Conservation (phyloP, 2,888 invertebrate species). For the Microdon myrmicae region DNA sequence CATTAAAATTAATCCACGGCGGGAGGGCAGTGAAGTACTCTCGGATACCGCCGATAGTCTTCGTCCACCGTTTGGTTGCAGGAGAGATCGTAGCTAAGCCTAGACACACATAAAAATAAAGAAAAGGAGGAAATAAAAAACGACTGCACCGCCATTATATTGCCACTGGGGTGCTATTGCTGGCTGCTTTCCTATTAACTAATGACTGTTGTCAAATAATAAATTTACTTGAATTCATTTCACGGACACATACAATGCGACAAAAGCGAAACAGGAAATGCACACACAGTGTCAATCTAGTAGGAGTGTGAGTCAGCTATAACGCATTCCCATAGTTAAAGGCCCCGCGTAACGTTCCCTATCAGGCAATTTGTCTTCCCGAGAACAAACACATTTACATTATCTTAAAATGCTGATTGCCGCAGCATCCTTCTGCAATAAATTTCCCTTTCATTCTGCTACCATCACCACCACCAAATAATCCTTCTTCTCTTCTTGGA, state of each 20-base stretch:
- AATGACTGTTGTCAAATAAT: conserved; percentile 52
- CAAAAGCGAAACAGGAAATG: conserved; percentile 50
- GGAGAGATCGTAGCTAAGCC: conserved; percentile 31
- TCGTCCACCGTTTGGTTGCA: conserved; percentile 16
- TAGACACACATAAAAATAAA: too few species aligned
- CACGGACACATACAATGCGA: too few species aligned
- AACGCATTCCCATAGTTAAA: conserved; percentile 24
- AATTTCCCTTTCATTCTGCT: conserved; percentile 50
- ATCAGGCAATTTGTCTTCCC: conserved; percentile 48
- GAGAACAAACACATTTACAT: conserved; percentile 49
- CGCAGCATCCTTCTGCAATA: conserved; percentile 48
- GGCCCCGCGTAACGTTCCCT: conserved; percentile 22
- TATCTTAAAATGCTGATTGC: conserved; percentile 51
- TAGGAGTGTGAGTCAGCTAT: conserved; percentile 27
- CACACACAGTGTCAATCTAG: conserved; percentile 43
- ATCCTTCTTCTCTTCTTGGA: conserved; percentile 13
- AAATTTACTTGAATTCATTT: conserved; percentile 49
- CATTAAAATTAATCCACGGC: conserved; percentile 47
- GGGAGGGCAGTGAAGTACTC: conserved; percentile 26
- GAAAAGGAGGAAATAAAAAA: conserved; percentile 29
- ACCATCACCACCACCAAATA: conserved; percentile 18
- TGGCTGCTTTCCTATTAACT: conserved; percentile 49
- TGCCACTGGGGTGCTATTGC: conserved; percentile 40
- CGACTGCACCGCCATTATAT: conserved; percentile 29
- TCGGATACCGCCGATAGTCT: conserved; percentile 12